phyloP scores from a whole-genome alignment of 2,888 invertebrate species.

The Tridacna crocea region DNA sequence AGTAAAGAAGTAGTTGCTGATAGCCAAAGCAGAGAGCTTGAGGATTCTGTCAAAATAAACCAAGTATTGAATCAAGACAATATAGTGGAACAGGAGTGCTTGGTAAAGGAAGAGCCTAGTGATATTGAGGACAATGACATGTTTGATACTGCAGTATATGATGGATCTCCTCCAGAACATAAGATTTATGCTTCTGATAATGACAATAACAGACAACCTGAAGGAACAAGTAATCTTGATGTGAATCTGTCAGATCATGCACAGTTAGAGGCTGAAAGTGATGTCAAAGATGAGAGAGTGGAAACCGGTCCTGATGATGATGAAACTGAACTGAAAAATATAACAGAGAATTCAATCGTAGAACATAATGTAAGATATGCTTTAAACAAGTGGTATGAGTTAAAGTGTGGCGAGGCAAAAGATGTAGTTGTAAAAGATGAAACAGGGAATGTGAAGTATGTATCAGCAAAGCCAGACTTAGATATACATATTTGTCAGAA shows the following conservation, averaged over 20 bases:
- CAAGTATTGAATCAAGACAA: no score
- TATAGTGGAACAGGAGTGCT: no score
- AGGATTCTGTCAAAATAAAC: no score
- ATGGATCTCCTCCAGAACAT: no score
- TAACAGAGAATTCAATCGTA: background rate
- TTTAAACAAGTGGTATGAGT: background rate
- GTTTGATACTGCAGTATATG: no score
- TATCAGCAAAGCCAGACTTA: background rate
- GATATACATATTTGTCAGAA: conserved; percentile 23
- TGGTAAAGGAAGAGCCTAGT: no score
- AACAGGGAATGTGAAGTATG: background rate
- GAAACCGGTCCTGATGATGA: background rate
- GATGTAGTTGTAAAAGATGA: background rate
- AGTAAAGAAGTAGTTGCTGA: no score
- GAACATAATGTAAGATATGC: background rate
- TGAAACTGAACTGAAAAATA: background rate
- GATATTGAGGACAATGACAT: no score
- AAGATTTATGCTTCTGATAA: no score
- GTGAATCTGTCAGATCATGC: background rate
- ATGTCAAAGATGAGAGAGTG: background rate
- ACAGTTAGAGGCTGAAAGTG: background rate
- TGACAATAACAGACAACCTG: no score
- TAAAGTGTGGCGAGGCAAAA: background rate
- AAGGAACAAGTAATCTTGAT: background rate
- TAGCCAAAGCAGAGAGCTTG: no score